Evolutionary conservation across 2,113 vertebrate genomes (phyloP).

Genomic region (Saguinus midas): DNA sequence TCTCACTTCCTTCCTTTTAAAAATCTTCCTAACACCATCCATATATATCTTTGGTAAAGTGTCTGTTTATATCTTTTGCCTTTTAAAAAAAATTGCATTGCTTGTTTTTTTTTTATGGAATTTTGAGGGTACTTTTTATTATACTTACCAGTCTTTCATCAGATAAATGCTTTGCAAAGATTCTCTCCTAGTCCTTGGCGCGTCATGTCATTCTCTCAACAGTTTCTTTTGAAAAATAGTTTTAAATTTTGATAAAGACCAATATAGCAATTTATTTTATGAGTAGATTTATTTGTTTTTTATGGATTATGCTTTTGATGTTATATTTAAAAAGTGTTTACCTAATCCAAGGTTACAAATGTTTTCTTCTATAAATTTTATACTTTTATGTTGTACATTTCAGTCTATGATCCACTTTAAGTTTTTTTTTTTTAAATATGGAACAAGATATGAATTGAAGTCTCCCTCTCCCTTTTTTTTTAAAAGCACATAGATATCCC

Average conservation of each 20-base stretch:
- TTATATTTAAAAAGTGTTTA: background rate
- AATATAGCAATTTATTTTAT: background rate
- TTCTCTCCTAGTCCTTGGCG: background rate
- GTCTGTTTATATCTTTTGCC: background rate
- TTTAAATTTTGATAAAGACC: background rate
- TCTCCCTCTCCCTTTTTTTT: background rate
- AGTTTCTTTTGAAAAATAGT: background rate
- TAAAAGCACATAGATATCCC: background rate
- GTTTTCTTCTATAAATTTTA: background rate
- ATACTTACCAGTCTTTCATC: background rate
- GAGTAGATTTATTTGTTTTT: background rate
- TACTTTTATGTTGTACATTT: background rate
- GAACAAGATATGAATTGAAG: background rate
- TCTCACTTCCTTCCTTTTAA: no score
- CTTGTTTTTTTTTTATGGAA: background rate
- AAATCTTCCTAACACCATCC: background rate
- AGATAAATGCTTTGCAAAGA: background rate
- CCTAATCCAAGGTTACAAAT: background rate
- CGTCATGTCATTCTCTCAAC: background rate
- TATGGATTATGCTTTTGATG: background rate
- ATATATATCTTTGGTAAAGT: background rate
- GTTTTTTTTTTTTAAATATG: background rate
- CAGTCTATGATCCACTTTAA: background rate
- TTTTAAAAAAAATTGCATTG: background rate
- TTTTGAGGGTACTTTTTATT: background rate